phyloP scores from a whole-genome alignment of 2,113 vertebrate species.

The Seriola aureovittata region DNA sequence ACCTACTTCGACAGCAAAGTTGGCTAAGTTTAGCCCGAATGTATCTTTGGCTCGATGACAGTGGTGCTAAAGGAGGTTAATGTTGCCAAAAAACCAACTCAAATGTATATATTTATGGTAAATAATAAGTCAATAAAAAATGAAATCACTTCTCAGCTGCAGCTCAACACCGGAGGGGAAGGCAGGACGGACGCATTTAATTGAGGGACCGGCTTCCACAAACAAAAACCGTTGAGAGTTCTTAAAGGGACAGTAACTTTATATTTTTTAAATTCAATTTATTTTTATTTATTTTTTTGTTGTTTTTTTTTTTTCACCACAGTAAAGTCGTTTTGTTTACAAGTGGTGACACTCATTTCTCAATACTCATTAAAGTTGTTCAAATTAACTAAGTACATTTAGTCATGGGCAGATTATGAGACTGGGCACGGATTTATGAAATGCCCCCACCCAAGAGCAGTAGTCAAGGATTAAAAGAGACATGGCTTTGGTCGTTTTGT shows the following conservation, averaged over 20 bases:
- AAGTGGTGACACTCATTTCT: not conserved
- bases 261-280: too few relatives aligned
- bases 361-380: too few relatives aligned
- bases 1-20: not conserved
- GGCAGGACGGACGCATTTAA: not conserved
- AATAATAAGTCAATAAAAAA: not conserved
- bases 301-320: too few relatives aligned
- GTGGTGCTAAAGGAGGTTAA: rapidly evolving
- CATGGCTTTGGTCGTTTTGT: too few relatives aligned
- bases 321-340: not conserved
- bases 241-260: slow-evolving; percentile 28
- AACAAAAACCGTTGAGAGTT: not conserved
- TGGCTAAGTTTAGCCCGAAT: not conserved
- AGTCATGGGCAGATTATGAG: too few relatives aligned
- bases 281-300: too few relatives aligned
- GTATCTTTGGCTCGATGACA: not conserved
- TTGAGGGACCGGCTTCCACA: slow-evolving; percentile 55
- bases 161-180: not conserved
- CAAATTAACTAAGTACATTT: too few relatives aligned
- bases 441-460: too few relatives aligned
- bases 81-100: not conserved
- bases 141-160: not conserved
- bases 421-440: too few relatives aligned
- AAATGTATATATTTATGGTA: not conserved
- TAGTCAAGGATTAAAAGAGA: too few relatives aligned